These are phyloP conservation scores for Leptopilina syphax DNA, from an alignment of 2,888 invertebrate genomes.

Conservation along the genomic window DNA sequence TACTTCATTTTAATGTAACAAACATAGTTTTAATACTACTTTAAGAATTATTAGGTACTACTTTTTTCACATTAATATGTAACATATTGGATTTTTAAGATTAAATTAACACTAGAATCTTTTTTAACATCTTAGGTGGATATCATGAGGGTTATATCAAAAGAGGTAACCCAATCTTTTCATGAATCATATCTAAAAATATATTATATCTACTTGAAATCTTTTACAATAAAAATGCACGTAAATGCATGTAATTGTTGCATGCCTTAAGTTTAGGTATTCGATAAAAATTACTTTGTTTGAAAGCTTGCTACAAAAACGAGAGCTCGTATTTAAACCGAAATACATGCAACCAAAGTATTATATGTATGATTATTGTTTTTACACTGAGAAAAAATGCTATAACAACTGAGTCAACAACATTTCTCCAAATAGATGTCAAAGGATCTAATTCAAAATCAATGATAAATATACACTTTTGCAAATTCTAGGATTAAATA, in stretches of 20 bases:
- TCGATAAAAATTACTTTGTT: conserved; percentile 5
- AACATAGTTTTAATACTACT: too few relatives aligned
- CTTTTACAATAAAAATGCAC: not conserved
- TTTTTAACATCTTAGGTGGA: conserved; percentile 75
- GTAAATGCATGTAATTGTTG: conserved; percentile 61
- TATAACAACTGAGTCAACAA: not conserved
- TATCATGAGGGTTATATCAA: conserved; percentile 83
- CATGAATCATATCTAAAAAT: conserved; percentile 34
- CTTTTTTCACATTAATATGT: not conserved
- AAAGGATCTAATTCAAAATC: too few relatives aligned
- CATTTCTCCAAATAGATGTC: too few relatives aligned
- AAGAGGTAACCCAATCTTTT: conserved; percentile 81
- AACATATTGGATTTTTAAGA: not conserved
- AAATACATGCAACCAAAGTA: too few relatives aligned
- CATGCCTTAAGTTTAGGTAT: conserved; percentile 50
- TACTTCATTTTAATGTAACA: too few relatives aligned
- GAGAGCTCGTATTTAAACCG: not conserved
- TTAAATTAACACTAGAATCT: conserved; percentile 27
- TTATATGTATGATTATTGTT: too few relatives aligned
- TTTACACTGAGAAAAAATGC: not conserved
- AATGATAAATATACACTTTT: too few relatives aligned
- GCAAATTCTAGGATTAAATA: too few relatives aligned
- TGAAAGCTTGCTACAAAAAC: conserved; percentile 31
- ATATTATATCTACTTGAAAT: not conserved
- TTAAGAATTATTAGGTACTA: too few relatives aligned